These are phyloP conservation scores for Plagodis dolabraria DNA, from an alignment of 2,888 invertebrate genomes.

Conservation along the genomic window DNA sequence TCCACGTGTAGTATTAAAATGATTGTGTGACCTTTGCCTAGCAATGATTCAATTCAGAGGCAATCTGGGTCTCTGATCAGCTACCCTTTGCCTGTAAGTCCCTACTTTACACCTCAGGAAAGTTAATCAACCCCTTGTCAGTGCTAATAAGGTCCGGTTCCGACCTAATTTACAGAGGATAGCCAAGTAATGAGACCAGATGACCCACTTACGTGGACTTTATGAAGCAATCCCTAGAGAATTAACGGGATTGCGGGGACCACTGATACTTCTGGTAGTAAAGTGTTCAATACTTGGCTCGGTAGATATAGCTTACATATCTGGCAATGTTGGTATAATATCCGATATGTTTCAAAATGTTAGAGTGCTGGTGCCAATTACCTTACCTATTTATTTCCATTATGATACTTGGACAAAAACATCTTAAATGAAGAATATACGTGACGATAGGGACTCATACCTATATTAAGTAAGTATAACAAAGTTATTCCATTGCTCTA, in stretches of 20 bases:
- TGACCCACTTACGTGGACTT: neutral
- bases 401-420: too few relatives aligned
- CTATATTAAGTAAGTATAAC: too few relatives aligned
- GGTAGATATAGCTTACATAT: too few relatives aligned
- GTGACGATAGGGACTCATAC: too few relatives aligned
- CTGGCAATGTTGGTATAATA: too few relatives aligned
- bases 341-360: too few relatives aligned
- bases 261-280: neutral
- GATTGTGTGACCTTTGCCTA: neutral
- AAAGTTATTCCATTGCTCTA: too few relatives aligned
- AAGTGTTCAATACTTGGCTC: too few relatives aligned
- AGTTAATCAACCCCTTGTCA: slow-evolving; percentile 23
- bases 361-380: too few relatives aligned
- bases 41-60: slow-evolving; percentile 2
- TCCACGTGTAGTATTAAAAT: too few relatives aligned
- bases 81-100: slow-evolving; percentile 1
- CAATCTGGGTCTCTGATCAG: slow-evolving; percentile 2
- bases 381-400: too few relatives aligned
- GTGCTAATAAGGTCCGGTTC: slow-evolving; percentile 10
- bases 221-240: slow-evolving; percentile 6
- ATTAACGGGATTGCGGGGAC: slow-evolving; percentile 6
- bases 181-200: neutral
- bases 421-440: too few relatives aligned
- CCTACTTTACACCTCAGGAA: slow-evolving; percentile 16
- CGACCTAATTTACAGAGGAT: slow-evolving; percentile 2